Base-by-base conservation (phyloP, 1,140 invertebrate species). In the Luehdorfia chinensis region DNA sequence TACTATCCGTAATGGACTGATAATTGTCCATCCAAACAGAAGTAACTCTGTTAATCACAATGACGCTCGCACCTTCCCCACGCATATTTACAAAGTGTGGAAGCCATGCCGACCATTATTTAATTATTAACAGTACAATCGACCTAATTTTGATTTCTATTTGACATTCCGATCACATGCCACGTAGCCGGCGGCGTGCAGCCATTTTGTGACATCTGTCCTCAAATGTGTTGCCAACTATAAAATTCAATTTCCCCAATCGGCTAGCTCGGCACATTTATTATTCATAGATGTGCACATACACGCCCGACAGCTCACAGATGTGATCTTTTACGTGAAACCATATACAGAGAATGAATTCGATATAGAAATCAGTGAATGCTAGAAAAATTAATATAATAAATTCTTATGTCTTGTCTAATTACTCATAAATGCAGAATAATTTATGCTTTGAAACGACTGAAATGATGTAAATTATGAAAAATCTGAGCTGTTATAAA, bases 221-320 rank as follows among this genome's bases (percentile, higher is more conserved):
- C 75, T 77, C 69, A 59, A 71, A 75, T 81, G 79, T 84, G 83
- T 83, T 81, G 71, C 71, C 59, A 83, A 79, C 77, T 86, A 86
- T 84, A 86, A 86, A 86, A 86, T 86, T 86, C 83, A 86, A 86
- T 86, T 86, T 86, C 78, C 83, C 78, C 83, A 83, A 86, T 84
- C 83, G 79, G 79, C 73, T 55, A 75, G 68, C 75, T 66, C 74
- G 75, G 55, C 72, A 74, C 80, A 84, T 86, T 86, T 84, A 84
- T 83, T 86, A 86, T 86, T 86, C 83, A 86, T 84, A 84, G 79
- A 71, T 66, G 71, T 69, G 66, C 73, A 80, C 75, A 60, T 75
- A 72, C 67, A 72, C 62, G 69, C 71, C 65, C 75, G 75, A 75
- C 77, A 78, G 71, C 76, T 84, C 78, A 75, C 77, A 86, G 78